Conservation (phyloP, 1,140 invertebrate species). For the Philotrypesis tridentata region DNA sequence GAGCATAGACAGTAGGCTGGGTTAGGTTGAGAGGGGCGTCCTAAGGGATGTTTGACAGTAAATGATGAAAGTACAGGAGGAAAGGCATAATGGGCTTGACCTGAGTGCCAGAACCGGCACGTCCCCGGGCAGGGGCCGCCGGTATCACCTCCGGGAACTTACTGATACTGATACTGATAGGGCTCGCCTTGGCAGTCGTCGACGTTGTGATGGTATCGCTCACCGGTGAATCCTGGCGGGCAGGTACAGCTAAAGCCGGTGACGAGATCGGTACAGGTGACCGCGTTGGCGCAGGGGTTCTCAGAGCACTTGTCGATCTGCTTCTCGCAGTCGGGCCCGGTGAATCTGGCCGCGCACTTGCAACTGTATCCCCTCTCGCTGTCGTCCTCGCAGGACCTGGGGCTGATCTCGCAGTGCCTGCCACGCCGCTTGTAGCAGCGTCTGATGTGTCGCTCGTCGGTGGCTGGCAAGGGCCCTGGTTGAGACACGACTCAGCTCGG, state of each 20-base stretch:
- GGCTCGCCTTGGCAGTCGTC: constrained; percentile 90
- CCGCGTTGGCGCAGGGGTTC: constrained; percentile 87
- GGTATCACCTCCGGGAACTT: too few relatives aligned
- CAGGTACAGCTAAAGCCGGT: constrained; percentile 85
- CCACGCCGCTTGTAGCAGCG: constrained; percentile 82
- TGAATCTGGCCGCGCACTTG: constrained; percentile 85
- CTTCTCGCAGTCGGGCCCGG: constrained; percentile 85
- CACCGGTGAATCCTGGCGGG: constrained; percentile 83
- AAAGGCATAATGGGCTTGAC: too few relatives aligned
- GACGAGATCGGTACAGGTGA: constrained; percentile 81
- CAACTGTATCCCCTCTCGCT: constrained; percentile 82
- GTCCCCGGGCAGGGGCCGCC: too few relatives aligned
- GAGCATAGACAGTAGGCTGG: too few relatives aligned
- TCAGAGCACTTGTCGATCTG: constrained; percentile 87
- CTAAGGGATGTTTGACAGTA: too few relatives aligned
- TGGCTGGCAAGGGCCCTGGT: constrained; percentile 85
- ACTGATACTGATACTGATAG: too few relatives aligned
- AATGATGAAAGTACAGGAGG: too few relatives aligned
- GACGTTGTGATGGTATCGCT: constrained; percentile 86
- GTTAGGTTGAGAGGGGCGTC: too few relatives aligned
- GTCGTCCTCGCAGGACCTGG: constrained; percentile 84
- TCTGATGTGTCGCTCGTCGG: constrained; percentile 37
- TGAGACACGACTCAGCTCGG: constrained; percentile 84
- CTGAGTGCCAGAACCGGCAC: too few relatives aligned
- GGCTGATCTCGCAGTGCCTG: constrained; percentile 84